Evolutionary conservation across 2,888 invertebrate genomes (phyloP).

Genomic region (Leuctra nigra): DNA sequence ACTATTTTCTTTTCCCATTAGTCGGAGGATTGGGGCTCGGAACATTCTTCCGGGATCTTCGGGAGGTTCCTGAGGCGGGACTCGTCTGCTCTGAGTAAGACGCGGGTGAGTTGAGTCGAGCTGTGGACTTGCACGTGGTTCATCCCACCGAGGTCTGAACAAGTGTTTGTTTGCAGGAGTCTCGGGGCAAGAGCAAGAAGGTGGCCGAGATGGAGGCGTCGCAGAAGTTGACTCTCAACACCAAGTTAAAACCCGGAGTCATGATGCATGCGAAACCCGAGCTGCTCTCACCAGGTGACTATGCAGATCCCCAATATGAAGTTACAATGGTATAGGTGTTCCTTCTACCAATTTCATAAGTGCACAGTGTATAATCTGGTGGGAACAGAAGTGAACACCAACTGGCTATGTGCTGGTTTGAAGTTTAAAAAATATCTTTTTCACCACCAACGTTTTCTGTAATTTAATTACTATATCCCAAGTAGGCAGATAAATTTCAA

Average conservation of each 20-base stretch:
- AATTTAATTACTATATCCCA: no score
- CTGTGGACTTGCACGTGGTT: neutral
- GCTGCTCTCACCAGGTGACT: neutral
- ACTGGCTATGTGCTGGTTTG: no score
- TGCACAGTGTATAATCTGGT: no score
- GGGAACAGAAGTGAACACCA: no score
- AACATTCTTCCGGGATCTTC: constrained; percentile 60
- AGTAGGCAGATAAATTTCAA: no score
- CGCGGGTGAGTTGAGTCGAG: constrained; percentile 30
- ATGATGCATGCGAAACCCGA: constrained; percentile 47
- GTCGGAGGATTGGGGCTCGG: constrained; percentile 67
- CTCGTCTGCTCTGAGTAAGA: constrained; percentile 40
- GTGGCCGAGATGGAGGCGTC: neutral
- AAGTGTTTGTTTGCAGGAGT: constrained; percentile 22
- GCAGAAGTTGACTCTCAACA: constrained; percentile 49
- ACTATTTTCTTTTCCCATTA: no score
- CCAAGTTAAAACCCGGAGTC: constrained; percentile 63
- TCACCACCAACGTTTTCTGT: no score
- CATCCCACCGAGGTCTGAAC: no score
- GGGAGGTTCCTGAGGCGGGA: constrained; percentile 58
- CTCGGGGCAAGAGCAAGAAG: constrained; percentile 26
- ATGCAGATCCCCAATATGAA: neutral
- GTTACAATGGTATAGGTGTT: neutral
- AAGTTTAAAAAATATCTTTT: no score
- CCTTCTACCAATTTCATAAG: no score